Percentiles rank a stretch among this genome's conserved stretches.
Evolutionary conservation across 2,113 vertebrate genomes (phyloP).

Genomic region (Galbula dea): DNA sequence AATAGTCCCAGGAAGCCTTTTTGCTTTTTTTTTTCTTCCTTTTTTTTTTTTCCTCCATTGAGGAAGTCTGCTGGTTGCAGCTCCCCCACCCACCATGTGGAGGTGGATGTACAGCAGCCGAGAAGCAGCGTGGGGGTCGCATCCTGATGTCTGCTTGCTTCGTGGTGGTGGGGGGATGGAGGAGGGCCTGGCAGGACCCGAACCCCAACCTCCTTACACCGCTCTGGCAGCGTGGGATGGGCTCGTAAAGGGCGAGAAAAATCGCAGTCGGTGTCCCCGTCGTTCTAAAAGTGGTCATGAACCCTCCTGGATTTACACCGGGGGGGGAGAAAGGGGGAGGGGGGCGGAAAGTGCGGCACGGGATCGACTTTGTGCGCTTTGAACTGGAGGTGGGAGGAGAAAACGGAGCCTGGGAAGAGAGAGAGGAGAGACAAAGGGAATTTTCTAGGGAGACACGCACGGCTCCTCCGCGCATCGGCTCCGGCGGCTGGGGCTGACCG

Average conservation of each 20-base stretch:
- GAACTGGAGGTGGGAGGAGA: conserved; percentile 39
- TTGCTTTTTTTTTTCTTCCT: too few species aligned
- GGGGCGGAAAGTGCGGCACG: background rate
- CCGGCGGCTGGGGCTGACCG: conserved; percentile 19
- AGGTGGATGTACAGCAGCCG: conserved; percentile 32
- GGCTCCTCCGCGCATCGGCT: background rate
- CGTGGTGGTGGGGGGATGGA: too few species aligned
- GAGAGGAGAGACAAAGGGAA: conserved; percentile 25
- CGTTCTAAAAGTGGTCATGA: background rate
- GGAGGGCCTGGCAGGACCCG: too few species aligned
- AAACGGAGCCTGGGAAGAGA: background rate
- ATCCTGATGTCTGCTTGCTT: background rate
- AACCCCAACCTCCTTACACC: background rate
- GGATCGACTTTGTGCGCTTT: background rate
- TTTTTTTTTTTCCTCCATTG: background rate
- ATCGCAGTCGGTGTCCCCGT: background rate
- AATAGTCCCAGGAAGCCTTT: conserved; percentile 28
- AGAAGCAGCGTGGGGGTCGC: background rate
- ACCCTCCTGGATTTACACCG: background rate
- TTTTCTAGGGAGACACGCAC: conserved; percentile 19
- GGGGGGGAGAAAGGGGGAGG: background rate
- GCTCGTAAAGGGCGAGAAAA: background rate
- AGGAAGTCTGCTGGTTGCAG: conserved; percentile 19
- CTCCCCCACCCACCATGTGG: conserved; percentile 40
- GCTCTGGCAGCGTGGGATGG: background rate